Percentiles rank a stretch among this genome's conserved stretches.
Evolutionary conservation across 2,888 invertebrate species (phyloP).

Genomic region (Empis livida): DNA sequence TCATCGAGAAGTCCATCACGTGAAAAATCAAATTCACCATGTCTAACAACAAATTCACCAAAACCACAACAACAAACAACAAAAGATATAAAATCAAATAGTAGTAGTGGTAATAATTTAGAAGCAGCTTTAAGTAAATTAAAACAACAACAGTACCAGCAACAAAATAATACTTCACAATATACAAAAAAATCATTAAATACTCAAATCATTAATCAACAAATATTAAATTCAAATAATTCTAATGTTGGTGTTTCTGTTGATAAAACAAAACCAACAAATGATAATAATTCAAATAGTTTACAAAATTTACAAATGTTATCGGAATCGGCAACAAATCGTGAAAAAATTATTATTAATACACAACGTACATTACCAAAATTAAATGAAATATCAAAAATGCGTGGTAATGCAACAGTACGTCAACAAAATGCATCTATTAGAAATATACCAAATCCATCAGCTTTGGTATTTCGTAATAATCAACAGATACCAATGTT

Average conservation of each 20-base stretch:
- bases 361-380: constrained; percentile 26
- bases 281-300: neutral
- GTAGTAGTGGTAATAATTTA: constrained; percentile 18
- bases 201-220: neutral
- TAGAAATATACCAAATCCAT: constrained; percentile 50
- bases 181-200: neutral
- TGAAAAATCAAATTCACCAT: constrained; percentile 14
- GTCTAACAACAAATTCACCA: constrained; percentile 6
- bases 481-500: constrained; percentile 23
- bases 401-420: constrained; percentile 23
- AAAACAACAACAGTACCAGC: too few relatives aligned
- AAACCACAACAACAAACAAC: neutral
- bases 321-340: constrained; percentile 31
- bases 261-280: neutral
- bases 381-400: constrained; percentile 37
- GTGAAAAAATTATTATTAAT: constrained; percentile 32
- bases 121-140: constrained; percentile 29
- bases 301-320: constrained; percentile 45
- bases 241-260: too few relatives aligned
- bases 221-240: neutral
- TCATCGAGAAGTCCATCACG: constrained; percentile 23
- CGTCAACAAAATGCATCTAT: constrained; percentile 44
- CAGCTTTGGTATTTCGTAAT: constrained; percentile 43
- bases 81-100: constrained; percentile 7
- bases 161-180: constrained; percentile 1